Conservation (phyloP, 2,113 vertebrate species). For the Labeo rohita region DNA sequence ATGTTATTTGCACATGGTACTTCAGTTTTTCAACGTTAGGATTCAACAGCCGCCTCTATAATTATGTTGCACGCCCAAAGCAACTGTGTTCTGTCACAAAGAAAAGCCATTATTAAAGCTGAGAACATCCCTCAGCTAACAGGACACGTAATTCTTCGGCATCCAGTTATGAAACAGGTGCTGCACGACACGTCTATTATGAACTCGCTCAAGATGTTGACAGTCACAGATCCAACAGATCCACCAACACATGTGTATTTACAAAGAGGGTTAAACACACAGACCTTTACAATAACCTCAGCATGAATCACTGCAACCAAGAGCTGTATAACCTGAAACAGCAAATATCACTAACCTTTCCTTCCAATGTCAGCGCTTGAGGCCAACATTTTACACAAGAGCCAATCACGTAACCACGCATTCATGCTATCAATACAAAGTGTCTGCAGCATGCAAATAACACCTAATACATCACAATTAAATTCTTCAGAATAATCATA, state of each 20-base stretch:
- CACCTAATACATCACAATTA: not conserved
- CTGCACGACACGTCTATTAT: not conserved
- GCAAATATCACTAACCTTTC: not conserved
- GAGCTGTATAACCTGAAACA: slow-evolving; percentile 40
- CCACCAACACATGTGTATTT: not conserved
- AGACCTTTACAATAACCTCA: slow-evolving; percentile 41
- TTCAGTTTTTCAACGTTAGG: not conserved
- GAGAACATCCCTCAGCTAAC: not conserved
- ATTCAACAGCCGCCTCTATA: slow-evolving; percentile 30
- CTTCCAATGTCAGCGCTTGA: not conserved
- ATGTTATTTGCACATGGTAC: slow-evolving; percentile 21
- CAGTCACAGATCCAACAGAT: not conserved
- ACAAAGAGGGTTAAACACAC: slow-evolving; percentile 30
- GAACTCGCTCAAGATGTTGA: slow-evolving; percentile 6
- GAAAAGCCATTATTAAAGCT: slow-evolving; percentile 29
- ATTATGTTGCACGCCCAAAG: not conserved
- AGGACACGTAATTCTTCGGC: slow-evolving; percentile 1
- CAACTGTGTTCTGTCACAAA: not conserved
- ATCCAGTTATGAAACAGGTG: slow-evolving; percentile 2
- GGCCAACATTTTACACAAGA: slow-evolving; percentile 4
- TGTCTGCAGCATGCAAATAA: not conserved
- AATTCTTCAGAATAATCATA: slow-evolving; percentile 8
- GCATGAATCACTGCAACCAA: slow-evolving; percentile 29
- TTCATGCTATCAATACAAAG: not conserved
- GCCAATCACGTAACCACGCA: not conserved